Evolutionary conservation across 2,113 vertebrate species (phyloP), one percentile per base, ranked within the genome.

Genomic region (Cynoglossus semilaevis): DNA sequence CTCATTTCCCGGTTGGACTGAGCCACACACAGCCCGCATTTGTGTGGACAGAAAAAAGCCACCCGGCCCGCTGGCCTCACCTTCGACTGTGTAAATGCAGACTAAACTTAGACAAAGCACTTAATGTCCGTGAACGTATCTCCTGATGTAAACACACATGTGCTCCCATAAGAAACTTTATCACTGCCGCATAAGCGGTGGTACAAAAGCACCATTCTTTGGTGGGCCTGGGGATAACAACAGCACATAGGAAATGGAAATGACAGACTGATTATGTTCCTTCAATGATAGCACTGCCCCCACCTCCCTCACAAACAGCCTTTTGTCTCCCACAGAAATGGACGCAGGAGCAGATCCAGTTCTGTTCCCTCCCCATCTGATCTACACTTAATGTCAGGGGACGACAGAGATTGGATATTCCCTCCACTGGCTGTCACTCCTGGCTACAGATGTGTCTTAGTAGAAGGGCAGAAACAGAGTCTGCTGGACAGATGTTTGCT

Each of bases 181-280:
- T 95, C 92, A 71, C 89, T 89, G 87, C 90, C 92, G 92, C 91
- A 93, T 91, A 92, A 92, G 89, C 66, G 15, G 76, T 79, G 51
- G 63, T 80, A 96, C 93, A 98, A 96, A 96, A 92, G 92, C 79
- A 77, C 90, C 90, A 93, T 96, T 98, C 92, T 96, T 94, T 87
- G 58, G n/a, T 70, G 90, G 91, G 94, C 91, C 89, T 80, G 85
- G 87, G 91, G 91, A 46, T 78, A 93, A 92, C 90, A 89, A 87
- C 91, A 87, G 92, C 89, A 91, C 91, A 94, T 91, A 91, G 85
- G 90, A 91, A 91, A 44, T 92, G 93, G 94, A 98, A 98, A 97
- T 92, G 92, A 93, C 92, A 92, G 91, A 83, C 91, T 94, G 94
- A 96, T 96, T 95, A 94, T 93, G 92, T 94, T 95, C 93, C 92